These are phyloP conservation scores for Furcifer pardalis DNA, from an alignment of 2,797 vertebrate species.

Conservation along the genomic window DNA sequence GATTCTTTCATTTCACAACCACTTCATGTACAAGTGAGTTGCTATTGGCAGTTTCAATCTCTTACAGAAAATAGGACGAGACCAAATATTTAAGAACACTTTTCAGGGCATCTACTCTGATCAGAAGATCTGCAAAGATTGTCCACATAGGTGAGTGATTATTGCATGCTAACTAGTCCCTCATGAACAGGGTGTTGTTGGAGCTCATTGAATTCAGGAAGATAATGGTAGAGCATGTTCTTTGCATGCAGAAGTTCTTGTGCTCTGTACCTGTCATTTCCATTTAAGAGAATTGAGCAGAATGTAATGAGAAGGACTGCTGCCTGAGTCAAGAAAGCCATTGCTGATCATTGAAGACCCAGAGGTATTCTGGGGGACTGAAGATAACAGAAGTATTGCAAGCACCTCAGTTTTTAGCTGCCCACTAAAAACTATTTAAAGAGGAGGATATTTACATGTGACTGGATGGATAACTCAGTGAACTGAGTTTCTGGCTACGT, in stretches of 20 bases:
- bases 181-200: not conserved
- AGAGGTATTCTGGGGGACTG: not conserved
- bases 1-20: not conserved
- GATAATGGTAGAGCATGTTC: not conserved
- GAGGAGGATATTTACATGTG: not conserved
- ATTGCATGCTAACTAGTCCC: not conserved
- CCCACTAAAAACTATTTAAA: not conserved
- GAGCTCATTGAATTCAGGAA: not conserved
- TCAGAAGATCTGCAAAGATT: conserved; percentile 99
- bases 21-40: not conserved
- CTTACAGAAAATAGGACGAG: conserved; percentile 95
- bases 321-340: not conserved
- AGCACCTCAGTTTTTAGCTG: not conserved
- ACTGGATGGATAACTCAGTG: too few species aligned
- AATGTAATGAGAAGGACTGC: not conserved
- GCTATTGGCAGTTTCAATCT: conserved; percentile 53
- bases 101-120: conserved; percentile 99
- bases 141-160: conserved; percentile 90
- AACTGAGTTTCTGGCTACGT: too few species aligned
- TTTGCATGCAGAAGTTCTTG: not conserved
- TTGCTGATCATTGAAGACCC: too few species aligned
- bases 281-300: not conserved
- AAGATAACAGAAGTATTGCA: not conserved
- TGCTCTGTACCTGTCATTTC: not conserved
- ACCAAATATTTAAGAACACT: conserved; percentile 98